A percentile compares a stretch with the other conserved stretches of the same genome.
Conservation (phyloP, 2,113 vertebrate genomes). For the Scophthalmus maximus region DNA sequence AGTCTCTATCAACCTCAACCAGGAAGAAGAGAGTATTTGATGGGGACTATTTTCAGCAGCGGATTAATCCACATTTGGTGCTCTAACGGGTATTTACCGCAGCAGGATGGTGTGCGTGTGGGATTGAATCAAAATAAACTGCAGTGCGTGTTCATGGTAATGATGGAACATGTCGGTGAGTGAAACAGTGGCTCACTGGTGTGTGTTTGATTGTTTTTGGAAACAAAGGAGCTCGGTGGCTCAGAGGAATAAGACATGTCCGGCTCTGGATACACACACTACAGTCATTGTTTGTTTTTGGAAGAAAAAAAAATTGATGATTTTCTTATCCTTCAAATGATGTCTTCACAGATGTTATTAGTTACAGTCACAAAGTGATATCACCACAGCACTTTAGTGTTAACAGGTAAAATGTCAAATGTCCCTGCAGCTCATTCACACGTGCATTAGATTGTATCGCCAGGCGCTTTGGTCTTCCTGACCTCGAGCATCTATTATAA, state of each 20-base stretch:
- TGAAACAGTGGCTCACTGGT: background rate
- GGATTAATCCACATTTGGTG: background rate
- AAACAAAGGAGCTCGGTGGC: background rate
- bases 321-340: background rate
- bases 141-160: background rate
- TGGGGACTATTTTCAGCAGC: background rate
- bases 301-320: background rate
- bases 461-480: background rate
- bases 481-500: background rate
- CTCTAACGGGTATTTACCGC: background rate
- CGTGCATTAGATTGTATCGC: background rate
- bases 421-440: background rate
- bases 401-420: no score
- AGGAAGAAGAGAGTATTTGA: background rate
- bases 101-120: conserved; percentile 2
- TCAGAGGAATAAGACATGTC: no score
- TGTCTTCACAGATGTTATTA: background rate
- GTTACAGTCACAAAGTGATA: background rate
- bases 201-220: background rate
- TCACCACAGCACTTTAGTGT: background rate
- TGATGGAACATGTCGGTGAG: background rate
- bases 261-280: no score
- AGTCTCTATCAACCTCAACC: background rate
- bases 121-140: background rate
- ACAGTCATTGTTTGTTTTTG: background rate